Base-by-base conservation (phyloP, 2,797 vertebrate species). In the Masticophis lateralis region DNA sequence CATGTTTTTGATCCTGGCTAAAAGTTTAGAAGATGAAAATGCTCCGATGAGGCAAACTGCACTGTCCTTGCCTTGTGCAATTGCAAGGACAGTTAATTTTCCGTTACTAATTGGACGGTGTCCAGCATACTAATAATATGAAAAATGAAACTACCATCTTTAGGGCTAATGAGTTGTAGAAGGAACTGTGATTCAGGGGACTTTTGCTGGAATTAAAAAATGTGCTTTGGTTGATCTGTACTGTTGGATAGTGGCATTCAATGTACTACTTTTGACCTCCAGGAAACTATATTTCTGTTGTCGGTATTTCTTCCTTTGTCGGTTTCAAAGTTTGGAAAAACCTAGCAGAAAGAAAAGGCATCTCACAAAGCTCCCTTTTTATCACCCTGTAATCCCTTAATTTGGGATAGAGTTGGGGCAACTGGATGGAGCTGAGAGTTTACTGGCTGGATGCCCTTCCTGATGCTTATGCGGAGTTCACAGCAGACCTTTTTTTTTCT, bases 31-130 rank as follows among this genome's bases (percentile, higher is more conserved):
- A 94, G 93, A 96, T 51, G 74, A 96, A 97, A 97, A 95, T 95
- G 61, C 28, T 96, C 79, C 92, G 94, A n/a, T 0, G 0, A 97
- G 93, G 90, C 95, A 93, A 96, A 27, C 10, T 60, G 95, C 97
- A 90, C 91, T 97, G 97, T 94, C 97, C 97, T 98, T 98, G 96
- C 91, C 93, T 91, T 93, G 88, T 57, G 91, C 32, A 2, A 95
- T 92, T 79, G 86, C 87, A 97, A 98, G 97, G 97, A 96, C 96
- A 96, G 94, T 96, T 97, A 98, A 98, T 98, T 98, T 98, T 87
- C 97, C 87, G 25, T 97, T 96, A 98, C 97, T 98, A 98, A 98
- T 97, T 97, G 94, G 95, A 97, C 97, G 97, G 97, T 79, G 95
- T 96, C 96, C 96, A 97, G 96, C 96, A 95, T 95, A 97, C 97